A percentile compares a stretch with the other conserved stretches of the same genome.
Evolutionary conservation across 2,113 vertebrate genomes (phyloP).

Genomic region (Castor canadensis): DNA sequence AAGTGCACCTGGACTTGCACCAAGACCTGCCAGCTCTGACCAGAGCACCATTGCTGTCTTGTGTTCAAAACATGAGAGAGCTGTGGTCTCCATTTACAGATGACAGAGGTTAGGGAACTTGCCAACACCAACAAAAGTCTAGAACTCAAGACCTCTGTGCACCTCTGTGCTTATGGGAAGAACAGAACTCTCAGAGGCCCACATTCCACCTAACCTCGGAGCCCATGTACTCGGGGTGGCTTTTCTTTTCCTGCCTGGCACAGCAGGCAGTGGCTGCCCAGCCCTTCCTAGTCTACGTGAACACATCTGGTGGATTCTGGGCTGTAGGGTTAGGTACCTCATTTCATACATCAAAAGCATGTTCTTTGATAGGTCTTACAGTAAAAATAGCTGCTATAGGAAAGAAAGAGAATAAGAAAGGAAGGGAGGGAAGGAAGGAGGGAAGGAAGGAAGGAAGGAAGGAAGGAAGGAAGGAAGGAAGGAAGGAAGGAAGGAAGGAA

Average conservation of each 20-base stretch:
- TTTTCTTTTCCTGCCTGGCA: neutral
- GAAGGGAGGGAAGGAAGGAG: neutral
- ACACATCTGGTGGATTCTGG: neutral
- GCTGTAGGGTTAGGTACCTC: neutral
- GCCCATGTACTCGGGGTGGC: neutral
- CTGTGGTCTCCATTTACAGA: neutral
- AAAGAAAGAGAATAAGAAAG: neutral
- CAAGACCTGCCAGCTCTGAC: neutral
- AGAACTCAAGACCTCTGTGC: neutral
- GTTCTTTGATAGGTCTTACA: neutral
- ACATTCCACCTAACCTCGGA: neutral
- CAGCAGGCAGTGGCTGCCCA: neutral
- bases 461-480: too few species aligned
- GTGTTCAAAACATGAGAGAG: rapidly evolving
- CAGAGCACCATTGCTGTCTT: rapidly evolving
- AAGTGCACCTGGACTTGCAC: neutral
- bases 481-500: neutral
- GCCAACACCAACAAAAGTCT: neutral
- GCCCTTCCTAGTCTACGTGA: neutral
- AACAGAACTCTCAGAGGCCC: neutral
- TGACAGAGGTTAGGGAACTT: neutral
- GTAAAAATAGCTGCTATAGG: neutral
- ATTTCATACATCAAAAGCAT: neutral
- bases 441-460: too few species aligned
- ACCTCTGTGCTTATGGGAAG: neutral